Conservation (phyloP, 92 coral and sea anemone species). For the Zoanthus sansibaricus region DNA sequence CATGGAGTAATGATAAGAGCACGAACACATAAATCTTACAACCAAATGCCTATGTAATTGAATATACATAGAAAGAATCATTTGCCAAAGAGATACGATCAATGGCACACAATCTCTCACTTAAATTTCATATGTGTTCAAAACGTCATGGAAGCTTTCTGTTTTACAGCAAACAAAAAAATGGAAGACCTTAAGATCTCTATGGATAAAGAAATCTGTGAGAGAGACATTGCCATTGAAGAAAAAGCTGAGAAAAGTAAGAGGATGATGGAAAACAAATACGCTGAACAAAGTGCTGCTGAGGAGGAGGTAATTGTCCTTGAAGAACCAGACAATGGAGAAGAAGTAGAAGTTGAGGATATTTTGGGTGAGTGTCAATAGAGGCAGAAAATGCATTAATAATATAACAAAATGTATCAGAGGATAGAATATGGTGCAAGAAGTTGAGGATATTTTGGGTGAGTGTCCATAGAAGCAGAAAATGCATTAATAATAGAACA, state of each 20-base stretch:
- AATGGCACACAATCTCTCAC: too few species aligned
- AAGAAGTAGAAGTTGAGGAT: conserved; percentile 59
- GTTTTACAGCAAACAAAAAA: conserved; percentile 28
- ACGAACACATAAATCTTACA: too few species aligned
- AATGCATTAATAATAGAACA: background rate
- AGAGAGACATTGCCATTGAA: background rate
- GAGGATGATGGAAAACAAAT: conserved; percentile 5
- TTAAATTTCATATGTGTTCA: too few species aligned
- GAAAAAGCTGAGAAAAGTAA: background rate
- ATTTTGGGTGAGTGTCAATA: conserved; percentile 57
- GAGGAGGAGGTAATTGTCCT: background rate
- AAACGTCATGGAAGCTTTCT: background rate
- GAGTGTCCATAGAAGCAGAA: conserved; percentile 56
- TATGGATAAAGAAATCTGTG: conserved; percentile 28
- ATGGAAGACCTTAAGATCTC: conserved; percentile 31
- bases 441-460: conserved; percentile 60
- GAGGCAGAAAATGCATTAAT: too few species aligned
- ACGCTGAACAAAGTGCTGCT: background rate
- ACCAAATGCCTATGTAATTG: too few species aligned
- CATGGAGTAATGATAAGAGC: too few species aligned
- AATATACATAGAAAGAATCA: too few species aligned
- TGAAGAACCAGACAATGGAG: conserved; percentile 50
- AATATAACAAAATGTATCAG: too few species aligned
- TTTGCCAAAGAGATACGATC: too few species aligned
- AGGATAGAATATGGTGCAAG: background rate